Evolutionary conservation across 2,113 vertebrate species (phyloP).

Genomic region (Scophthalmus maximus): DNA sequence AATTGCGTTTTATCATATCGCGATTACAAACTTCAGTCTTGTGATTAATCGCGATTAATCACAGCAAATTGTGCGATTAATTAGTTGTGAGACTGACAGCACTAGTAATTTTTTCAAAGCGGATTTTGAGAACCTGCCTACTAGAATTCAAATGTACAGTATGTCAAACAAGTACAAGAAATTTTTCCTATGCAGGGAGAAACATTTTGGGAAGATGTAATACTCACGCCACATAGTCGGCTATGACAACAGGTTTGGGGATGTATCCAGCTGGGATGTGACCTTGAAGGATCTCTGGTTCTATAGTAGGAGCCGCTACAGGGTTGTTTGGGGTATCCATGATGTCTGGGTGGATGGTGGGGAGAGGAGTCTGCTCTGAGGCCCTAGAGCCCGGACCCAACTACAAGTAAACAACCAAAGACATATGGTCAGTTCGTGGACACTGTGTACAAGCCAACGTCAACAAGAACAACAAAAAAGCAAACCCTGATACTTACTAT

Average conservation of each 20-base stretch:
- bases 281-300: conserved; percentile 88
- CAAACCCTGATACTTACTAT: conserved; percentile 55
- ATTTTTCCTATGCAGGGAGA: no score
- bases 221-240: conserved; percentile 95
- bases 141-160: no score
- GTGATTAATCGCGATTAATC: no score
- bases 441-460: neutral
- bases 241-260: conserved; percentile 93
- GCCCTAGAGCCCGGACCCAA: conserved; percentile 65
- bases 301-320: conserved; percentile 59
- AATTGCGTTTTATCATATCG: no score
- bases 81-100: no score
- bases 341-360: conserved; percentile 66
- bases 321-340: conserved; percentile 31
- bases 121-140: no score
- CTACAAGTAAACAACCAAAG: conserved; percentile 36
- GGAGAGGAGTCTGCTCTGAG: conserved; percentile 67
- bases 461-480: neutral
- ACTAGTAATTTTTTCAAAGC: no score
- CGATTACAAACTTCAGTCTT: no score
- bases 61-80: no score
- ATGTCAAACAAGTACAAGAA: no score
- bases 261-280: conserved; percentile 94
- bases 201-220: neutral
- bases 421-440: neutral